Evolutionary conservation across 1,140 invertebrate genomes (phyloP), one percentile per base, ranked within the genome.

Genomic region (Monomorium pharaonis): DNA sequence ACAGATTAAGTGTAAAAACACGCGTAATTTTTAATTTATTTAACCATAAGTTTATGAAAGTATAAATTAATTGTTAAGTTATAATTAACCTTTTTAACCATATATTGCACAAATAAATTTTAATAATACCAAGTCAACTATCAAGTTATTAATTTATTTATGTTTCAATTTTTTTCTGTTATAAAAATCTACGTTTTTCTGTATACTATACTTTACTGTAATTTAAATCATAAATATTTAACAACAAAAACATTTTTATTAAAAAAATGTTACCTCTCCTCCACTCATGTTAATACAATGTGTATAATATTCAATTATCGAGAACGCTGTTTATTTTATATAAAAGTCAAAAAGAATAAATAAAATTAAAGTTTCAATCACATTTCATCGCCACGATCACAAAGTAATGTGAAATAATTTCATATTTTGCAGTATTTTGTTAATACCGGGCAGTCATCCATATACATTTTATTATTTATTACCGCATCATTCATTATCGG

Each of bases 401-500:
- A 58, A 0, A 42, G 14, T 14, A 12, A 58, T 5, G 5, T 37
- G 30, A 44, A 33, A 63, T 62, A n/a, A n/a, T 21, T 63, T 63
- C 24, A 14, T 30, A 60, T 75, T 44, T 56, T 44, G n/a, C 9
- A 12, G 2, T 47, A 77, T 77, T 44, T 76, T 42, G 14, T 62
- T 27, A 18, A 47, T 56, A 56, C 37, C 12, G 4, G 16, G 0
- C 18, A 47, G 1, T 16, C 62, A 18, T 42, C 18, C 4, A 9
- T 3, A 10, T 47, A 58, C 56, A 65, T 65, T 49, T 78, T 51
- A 78, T 80, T 33, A 37, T 24, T 74, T 37, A 74, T 42, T 56
- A 56, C 12, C n/a, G 49, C 12, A 7, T 24, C 33, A 54, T 74
- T 74, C 47, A 54, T 70, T 27, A 80, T 24, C 33, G 37, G 16